phyloP scores from a whole-genome alignment of 2,888 invertebrate genomes.

The Andrena dorsata region DNA sequence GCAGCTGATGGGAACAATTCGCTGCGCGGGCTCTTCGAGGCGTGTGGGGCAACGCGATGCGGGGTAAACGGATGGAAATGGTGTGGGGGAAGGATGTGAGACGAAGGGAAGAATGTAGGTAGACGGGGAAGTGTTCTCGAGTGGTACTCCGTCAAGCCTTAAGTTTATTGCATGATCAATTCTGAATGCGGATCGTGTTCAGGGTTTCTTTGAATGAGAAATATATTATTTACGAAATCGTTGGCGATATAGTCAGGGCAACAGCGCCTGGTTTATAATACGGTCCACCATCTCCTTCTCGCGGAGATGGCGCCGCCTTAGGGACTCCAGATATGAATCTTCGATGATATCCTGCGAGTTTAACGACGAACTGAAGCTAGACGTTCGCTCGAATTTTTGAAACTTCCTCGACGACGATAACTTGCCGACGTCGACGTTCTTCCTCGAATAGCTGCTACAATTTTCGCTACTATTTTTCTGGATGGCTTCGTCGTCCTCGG shows the following conservation, averaged over 20 bases:
- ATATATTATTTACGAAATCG: slow-evolving; percentile 16
- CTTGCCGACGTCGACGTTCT: slow-evolving; percentile 3
- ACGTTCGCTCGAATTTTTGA: slow-evolving; percentile 35
- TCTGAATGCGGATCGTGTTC: not conserved
- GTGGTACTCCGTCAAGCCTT: not conserved
- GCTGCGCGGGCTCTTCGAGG: not conserved
- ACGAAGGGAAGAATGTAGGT: not conserved
- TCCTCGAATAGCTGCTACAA: not conserved
- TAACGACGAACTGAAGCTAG: slow-evolving; percentile 44
- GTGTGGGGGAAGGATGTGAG: not conserved
- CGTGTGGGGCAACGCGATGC: not conserved
- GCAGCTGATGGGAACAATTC: slow-evolving; percentile 23
- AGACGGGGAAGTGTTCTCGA: not conserved
- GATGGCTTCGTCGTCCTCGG: not conserved
- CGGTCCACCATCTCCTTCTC: slow-evolving; percentile 74
- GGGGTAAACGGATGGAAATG: not conserved
- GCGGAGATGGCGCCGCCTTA: slow-evolving; percentile 72
- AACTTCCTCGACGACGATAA: not conserved
- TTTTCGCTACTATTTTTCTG: not conserved
- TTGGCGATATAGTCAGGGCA: slow-evolving; percentile 25
- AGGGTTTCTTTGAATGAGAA: not conserved
- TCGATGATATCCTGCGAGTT: slow-evolving; percentile 55
- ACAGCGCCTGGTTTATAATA: slow-evolving; percentile 57
- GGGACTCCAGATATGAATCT: slow-evolving; percentile 66
- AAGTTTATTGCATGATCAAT: not conserved